Percentiles rank a stretch among this genome's conserved stretches.
Conservation (phyloP, 2,888 invertebrate genomes). For the Pterostichus niger region DNA sequence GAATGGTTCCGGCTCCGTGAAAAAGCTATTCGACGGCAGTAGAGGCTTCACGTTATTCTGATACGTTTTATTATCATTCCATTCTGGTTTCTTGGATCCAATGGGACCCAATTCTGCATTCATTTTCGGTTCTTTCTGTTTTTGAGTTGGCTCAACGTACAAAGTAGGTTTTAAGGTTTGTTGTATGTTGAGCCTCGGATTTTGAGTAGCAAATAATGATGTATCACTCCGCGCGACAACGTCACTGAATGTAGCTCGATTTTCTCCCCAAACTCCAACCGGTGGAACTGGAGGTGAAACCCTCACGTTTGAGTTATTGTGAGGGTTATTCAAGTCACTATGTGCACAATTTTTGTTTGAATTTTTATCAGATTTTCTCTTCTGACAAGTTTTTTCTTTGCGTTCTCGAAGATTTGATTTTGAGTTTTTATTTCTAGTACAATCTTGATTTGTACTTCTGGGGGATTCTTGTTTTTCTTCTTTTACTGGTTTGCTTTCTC, state of each 20-base stretch:
- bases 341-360: constrained; percentile 67
- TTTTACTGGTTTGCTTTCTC: constrained; percentile 33
- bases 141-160: constrained; percentile 75
- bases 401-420: constrained; percentile 68
- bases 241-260: constrained; percentile 81
- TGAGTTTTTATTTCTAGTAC: constrained; percentile 57
- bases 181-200: constrained; percentile 62
- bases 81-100: constrained; percentile 74
- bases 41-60: constrained; percentile 59
- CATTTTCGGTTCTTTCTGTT: constrained; percentile 67
- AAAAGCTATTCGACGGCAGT: constrained; percentile 72
- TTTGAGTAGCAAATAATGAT: constrained; percentile 68
- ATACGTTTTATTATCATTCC: constrained; percentile 22
- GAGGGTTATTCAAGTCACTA: constrained; percentile 46
- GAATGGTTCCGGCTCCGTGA: constrained; percentile 70
- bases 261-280: constrained; percentile 77
- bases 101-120: constrained; percentile 77
- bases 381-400: constrained; percentile 68
- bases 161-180: constrained; percentile 73
- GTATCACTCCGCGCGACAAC: constrained; percentile 80
- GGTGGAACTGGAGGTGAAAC: constrained; percentile 58
- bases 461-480: constrained; percentile 34
- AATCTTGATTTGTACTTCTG: constrained; percentile 28
- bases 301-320: constrained; percentile 13
- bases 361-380: constrained; percentile 67